Evolutionary conservation across 2,113 vertebrate species (phyloP).

Genomic region (Stegostoma tigrinum): DNA sequence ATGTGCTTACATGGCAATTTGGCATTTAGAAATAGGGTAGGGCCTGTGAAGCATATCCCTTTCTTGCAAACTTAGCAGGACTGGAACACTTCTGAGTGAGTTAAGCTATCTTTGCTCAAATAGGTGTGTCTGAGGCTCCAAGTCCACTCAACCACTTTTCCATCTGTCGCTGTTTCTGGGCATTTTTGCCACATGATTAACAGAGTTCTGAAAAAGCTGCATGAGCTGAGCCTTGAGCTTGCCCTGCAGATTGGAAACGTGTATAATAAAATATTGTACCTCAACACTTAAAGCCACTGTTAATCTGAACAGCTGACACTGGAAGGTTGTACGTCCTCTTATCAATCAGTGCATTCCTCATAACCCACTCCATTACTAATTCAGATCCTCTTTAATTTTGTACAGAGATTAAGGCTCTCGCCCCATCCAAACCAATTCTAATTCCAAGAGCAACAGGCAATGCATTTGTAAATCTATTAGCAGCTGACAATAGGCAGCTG

Average conservation of each 20-base stretch:
- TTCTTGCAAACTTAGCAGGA: constrained; percentile 24
- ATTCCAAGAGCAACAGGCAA: constrained; percentile 62
- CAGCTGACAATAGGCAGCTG: constrained; percentile 59
- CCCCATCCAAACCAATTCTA: constrained; percentile 44
- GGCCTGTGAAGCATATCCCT: not conserved
- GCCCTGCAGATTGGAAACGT: constrained; percentile 26
- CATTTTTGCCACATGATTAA: constrained; percentile 48
- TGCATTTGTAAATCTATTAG: constrained; percentile 61
- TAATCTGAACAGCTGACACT: constrained; percentile 55
- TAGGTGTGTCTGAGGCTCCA: constrained; percentile 41
- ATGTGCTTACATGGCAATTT: constrained; percentile 39
- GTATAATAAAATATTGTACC: constrained; percentile 55
- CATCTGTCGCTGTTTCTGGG: constrained; percentile 60
- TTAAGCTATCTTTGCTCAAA: constrained; percentile 37
- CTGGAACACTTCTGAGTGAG: constrained; percentile 34
- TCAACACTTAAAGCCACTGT: constrained; percentile 51
- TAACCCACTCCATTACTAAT: constrained; percentile 51
- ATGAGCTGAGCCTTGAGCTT: constrained; percentile 52
- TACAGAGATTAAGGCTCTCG: constrained; percentile 51
- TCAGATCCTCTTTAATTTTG: constrained; percentile 54
- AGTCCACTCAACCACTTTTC: constrained; percentile 46
- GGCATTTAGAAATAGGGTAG: not conserved
- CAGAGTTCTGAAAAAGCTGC: constrained; percentile 52
- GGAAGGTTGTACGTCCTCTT: constrained; percentile 47
- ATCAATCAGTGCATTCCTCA: constrained; percentile 51